Conservation (phyloP, 2,113 vertebrate genomes). For the Apistogramma diplotaenia region DNA sequence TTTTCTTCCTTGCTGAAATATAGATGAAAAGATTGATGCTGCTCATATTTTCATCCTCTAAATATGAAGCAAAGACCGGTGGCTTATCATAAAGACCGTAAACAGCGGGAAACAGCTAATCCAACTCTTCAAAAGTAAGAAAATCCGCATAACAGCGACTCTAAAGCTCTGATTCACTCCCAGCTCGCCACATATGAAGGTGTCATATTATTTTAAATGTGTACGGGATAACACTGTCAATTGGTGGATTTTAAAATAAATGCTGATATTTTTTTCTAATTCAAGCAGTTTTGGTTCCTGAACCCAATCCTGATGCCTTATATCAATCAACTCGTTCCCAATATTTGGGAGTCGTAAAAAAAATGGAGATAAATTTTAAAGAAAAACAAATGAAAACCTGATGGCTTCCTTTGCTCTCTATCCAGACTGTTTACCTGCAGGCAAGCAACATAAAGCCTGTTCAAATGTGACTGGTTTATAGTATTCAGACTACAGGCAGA, state of each 20-base stretch:
- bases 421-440: neutral
- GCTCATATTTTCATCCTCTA: neutral
- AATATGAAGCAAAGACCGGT: neutral
- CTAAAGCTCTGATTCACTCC: neutral
- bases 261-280: no score
- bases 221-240: no score
- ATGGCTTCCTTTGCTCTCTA: neutral
- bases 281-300: neutral
- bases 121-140: neutral
- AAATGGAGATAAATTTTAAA: neutral
- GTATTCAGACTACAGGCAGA: accelerated
- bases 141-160: neutral
- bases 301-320: neutral
- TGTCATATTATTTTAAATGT: neutral
- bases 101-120: neutral
- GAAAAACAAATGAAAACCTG: neutral
- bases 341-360: neutral
- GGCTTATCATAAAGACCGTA: neutral
- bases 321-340: neutral
- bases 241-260: no score
- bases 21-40: neutral
- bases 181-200: neutral
- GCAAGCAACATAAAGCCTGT: neutral
- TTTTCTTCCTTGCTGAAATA: neutral
- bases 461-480: neutral